Base-by-base conservation (phyloP, 2,113 vertebrate genomes). In the Anas platyrhynchos region DNA sequence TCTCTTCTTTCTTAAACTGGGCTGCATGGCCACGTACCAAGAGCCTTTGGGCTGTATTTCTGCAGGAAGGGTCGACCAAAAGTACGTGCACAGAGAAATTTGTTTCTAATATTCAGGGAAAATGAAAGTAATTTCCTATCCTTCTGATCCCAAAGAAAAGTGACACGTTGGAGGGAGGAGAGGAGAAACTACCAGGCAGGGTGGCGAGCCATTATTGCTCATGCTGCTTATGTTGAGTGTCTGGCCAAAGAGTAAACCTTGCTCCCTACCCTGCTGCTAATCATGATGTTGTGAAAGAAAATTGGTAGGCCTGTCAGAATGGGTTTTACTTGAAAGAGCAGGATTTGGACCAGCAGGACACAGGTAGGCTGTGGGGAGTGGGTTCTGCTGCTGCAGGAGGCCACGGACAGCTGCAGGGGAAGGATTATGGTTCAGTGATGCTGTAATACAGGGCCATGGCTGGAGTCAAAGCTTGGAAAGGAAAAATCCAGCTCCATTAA, bases 381-480 rank as follows among this genome's bases (percentile, higher is more conserved):
- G 46, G 58, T 17, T 4, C 3, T 54, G 55, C 68, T 4, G 20
- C 67, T 58, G 41, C 71, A 61, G 48, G 38, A 76, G 31, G 27
- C 61, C 18, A 5, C 38, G 41, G 16, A 1, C 55, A 69, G 26
- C 6, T 0, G 0, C 1, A 0, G 4, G 16, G 36, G 15, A 8
- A 56, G n/a, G 34, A 5, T 12, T 2, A 27, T 2, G 52, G 27
- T 20, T 63, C 4, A 34, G 7, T 11, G 48, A 3, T 68, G 68
- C 56, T 76, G 85, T 52, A 22, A 5, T 6, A 3, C 8, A 16
- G 41, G 32, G 36, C 79, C 4, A 2, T 2, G 55, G 44, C 21
- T 61, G 25, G 6, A 32, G 38, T 54, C 58, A 3, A 59, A 31
- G 16, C 20, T 7, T 36, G 46, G n/a, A 41, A 34, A 66, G 36